Evolutionary conservation across 2,888 invertebrate species (phyloP).

Genomic region (Chrysomela aeneicollis): DNA sequence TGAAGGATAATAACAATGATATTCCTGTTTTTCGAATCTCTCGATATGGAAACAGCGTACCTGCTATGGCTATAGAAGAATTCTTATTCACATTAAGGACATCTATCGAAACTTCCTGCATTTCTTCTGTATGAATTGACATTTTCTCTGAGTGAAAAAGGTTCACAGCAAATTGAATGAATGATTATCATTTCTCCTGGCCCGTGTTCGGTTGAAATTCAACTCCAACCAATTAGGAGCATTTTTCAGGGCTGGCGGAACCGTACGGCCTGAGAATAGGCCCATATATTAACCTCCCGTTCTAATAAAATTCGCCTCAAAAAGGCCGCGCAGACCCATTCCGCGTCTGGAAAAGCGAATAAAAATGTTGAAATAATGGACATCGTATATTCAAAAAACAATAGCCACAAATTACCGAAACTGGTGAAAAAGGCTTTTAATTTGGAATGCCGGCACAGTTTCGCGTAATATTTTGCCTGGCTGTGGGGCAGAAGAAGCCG

Average conservation of each 20-base stretch:
- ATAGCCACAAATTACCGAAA: slow-evolving; percentile 41
- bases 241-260: slow-evolving; percentile 29
- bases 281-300: slow-evolving; percentile 39
- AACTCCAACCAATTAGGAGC: slow-evolving; percentile 28
- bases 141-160: background rate
- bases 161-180: slow-evolving; percentile 9
- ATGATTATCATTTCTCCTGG: slow-evolving; percentile 22
- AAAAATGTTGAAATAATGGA: slow-evolving; percentile 43
- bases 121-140: too few species aligned
- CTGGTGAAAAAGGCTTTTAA: slow-evolving; percentile 36
- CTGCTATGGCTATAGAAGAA: too few species aligned
- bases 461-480: slow-evolving; percentile 33
- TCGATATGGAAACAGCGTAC: too few species aligned
- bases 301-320: slow-evolving; percentile 40
- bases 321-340: slow-evolving; percentile 38
- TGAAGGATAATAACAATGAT: too few species aligned
- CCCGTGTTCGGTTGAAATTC: slow-evolving; percentile 26
- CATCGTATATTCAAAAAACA: slow-evolving; percentile 43
- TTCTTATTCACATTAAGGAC: too few species aligned
- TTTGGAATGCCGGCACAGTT: slow-evolving; percentile 37
- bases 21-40: too few species aligned
- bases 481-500: slow-evolving; percentile 19
- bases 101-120: too few species aligned
- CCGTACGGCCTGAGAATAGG: slow-evolving; percentile 34
- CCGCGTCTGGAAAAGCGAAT: slow-evolving; percentile 32